Percentiles rank a stretch among this genome's conserved stretches.
Conservation (phyloP, 2,113 vertebrate species). For the Apistogramma diplotaenia region DNA sequence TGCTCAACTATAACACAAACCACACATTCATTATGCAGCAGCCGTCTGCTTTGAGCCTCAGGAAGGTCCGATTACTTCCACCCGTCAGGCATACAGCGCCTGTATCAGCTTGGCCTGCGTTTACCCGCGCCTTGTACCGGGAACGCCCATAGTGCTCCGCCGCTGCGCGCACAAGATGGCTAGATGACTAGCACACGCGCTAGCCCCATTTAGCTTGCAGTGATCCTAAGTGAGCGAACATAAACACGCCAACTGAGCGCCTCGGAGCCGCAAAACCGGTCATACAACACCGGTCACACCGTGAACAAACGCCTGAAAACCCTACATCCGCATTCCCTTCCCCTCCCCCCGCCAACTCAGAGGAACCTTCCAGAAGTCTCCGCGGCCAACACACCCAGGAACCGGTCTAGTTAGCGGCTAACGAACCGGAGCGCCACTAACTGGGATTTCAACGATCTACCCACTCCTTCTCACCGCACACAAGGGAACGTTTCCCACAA, state of each 20-base stretch:
- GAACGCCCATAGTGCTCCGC: neutral
- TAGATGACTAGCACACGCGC: neutral
- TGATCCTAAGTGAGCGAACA: neutral
- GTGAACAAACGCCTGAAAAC: neutral
- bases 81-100: neutral
- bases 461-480: too few species aligned
- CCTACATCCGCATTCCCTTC: slow-evolving; percentile 7
- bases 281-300: neutral
- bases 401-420: slow-evolving; percentile 2
- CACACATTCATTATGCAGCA: neutral
- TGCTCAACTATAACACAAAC: neutral
- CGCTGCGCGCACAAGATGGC: neutral
- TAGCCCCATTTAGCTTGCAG: neutral
- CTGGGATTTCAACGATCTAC: neutral
- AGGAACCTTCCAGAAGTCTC: slow-evolving; percentile 65
- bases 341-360: neutral
- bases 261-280: neutral
- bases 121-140: neutral
- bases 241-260: neutral
- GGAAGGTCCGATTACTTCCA: neutral
- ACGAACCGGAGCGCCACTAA: neutral
- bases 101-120: too few species aligned
- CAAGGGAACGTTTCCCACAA: neutral
- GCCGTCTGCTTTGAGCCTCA: neutral
- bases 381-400: neutral